Percentiles rank a stretch among this genome's conserved stretches.
Evolutionary conservation across 1,140 invertebrate species (phyloP).

Genomic region (Caenorhabditis inopinata): DNA sequence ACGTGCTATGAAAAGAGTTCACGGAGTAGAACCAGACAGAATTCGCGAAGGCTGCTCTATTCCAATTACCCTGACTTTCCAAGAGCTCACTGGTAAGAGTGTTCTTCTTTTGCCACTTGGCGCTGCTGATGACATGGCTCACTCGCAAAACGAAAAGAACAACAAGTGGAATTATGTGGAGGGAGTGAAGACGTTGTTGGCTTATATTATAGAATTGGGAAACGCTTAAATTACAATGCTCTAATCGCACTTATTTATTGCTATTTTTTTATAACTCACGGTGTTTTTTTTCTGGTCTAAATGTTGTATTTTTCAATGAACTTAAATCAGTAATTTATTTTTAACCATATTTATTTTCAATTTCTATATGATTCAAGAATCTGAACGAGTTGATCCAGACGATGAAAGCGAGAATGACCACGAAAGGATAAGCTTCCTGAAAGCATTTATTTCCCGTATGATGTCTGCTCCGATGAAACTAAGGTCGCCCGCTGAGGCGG

Average conservation of each 20-base stretch:
- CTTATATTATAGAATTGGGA: constrained; percentile 50
- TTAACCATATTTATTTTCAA: too few species aligned
- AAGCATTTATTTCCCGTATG: not conserved
- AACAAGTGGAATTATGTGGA: constrained; percentile 68
- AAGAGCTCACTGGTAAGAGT: constrained; percentile 86
- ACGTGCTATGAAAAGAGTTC: constrained; percentile 77
- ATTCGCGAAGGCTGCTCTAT: constrained; percentile 95
- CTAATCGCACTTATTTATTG: not conserved
- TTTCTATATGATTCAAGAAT: constrained; percentile 5
- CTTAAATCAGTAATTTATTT: not conserved
- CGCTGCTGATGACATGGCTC: constrained; percentile 88
- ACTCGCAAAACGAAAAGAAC: constrained; percentile 96
- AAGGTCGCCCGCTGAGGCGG: not conserved
- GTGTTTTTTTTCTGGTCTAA: too few species aligned
- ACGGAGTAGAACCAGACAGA: constrained; percentile 85
- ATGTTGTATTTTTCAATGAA: too few species aligned
- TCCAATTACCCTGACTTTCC: constrained; percentile 78
- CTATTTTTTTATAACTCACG: not conserved
- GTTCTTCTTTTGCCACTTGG: constrained; percentile 85
- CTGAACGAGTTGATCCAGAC: not conserved
- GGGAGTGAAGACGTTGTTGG: constrained; percentile 46
- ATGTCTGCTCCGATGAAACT: constrained; percentile 1
- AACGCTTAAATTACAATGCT: not conserved
- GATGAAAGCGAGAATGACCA: constrained; percentile 2
- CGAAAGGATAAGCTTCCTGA: not conserved